Evolutionary conservation across 2,888 invertebrate genomes (phyloP).

Genomic region (Cinara cedri): DNA sequence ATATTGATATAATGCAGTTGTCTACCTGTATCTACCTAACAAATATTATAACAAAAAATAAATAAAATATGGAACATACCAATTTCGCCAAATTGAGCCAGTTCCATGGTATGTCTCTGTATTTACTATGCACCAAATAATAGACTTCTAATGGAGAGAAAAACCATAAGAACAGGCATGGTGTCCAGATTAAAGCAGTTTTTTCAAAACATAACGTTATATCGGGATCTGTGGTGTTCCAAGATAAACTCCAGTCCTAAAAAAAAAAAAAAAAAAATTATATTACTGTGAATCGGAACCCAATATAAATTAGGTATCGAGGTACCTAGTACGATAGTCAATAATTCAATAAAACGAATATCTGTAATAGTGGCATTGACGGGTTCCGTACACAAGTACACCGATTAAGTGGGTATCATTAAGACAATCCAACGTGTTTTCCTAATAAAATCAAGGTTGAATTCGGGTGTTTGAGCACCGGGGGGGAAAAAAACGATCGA

Average conservation of each 20-base stretch:
- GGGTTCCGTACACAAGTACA: background rate
- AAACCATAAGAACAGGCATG: slow-evolving; percentile 83
- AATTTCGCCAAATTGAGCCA: slow-evolving; percentile 79
- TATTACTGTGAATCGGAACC: too few species aligned
- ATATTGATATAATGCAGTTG: background rate
- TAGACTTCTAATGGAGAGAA: slow-evolving; percentile 76
- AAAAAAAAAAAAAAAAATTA: slow-evolving; percentile 64
- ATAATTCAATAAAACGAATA: too few species aligned
- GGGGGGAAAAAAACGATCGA: too few species aligned
- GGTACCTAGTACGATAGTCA: too few species aligned
- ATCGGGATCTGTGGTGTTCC: slow-evolving; percentile 83
- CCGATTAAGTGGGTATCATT: too few species aligned
- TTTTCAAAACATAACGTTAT: slow-evolving; percentile 91
- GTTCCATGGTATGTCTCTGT: slow-evolving; percentile 73
- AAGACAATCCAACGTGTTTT: too few species aligned
- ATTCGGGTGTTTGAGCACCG: too few species aligned
- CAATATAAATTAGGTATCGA: too few species aligned
- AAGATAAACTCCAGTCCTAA: slow-evolving; percentile 78
- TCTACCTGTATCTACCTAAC: background rate
- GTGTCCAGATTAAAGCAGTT: slow-evolving; percentile 87
- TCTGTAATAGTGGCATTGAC: too few species aligned
- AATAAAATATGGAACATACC: slow-evolving; percentile 61
- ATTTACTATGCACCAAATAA: slow-evolving; percentile 78
- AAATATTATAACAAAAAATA: background rate
- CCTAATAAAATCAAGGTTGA: too few species aligned